Base-by-base conservation (phyloP, 2,888 invertebrate genomes). In the Dascillus cervinus region DNA sequence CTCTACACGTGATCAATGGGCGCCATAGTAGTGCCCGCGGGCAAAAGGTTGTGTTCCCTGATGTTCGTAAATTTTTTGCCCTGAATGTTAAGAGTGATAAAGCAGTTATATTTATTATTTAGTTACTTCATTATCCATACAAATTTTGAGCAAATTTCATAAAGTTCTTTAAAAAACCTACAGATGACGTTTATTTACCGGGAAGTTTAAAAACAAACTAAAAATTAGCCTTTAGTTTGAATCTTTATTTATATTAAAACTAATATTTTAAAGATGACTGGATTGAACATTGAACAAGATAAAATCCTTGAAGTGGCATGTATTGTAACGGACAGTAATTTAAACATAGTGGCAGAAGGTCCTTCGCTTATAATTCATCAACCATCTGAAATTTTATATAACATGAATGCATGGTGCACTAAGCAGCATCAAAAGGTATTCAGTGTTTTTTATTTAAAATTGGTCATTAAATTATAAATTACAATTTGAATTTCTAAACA, bases 241-340 rank as follows among this genome's bases (percentile, higher is more conserved):
- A n/a, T n/a, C n/a, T n/a, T n/a, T n/a, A n/a, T n/a, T 26, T 26
- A 15, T 15, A 9, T 12, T 10, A 2, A 2, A 12, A 12, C 11
- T 12, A 4, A 6, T 12, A 11, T 12, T 4, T 52, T 66, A 32
- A 53, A 82, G 80, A 89, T 97, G 91, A 89, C 92, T 4, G 96
- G 96, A 0, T 64, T 96, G 9, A 75, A 94, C 56, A 58, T 82
- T 26, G 69, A 80, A 0, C 77, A 65, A 29, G 82, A 90, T 53
- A 74, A 79, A 41, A 86, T 97, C 30, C 62, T 97, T 52, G 96
- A 97, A 71, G 75, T 94, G 32, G 87, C 91, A 0, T 88, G 90
- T 57, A 56, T 96, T 14, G 72, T 97, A 31, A 96, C 96, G 0
- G 89, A 95, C 57, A 67, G 71, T 6, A 57, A 89, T 29, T 65